A percentile compares a stretch with the other conserved stretches of the same genome.
These are phyloP conservation scores for Malurus elegans DNA, from an alignment of 2,113 vertebrate genomes.

Conservation along the genomic window DNA sequence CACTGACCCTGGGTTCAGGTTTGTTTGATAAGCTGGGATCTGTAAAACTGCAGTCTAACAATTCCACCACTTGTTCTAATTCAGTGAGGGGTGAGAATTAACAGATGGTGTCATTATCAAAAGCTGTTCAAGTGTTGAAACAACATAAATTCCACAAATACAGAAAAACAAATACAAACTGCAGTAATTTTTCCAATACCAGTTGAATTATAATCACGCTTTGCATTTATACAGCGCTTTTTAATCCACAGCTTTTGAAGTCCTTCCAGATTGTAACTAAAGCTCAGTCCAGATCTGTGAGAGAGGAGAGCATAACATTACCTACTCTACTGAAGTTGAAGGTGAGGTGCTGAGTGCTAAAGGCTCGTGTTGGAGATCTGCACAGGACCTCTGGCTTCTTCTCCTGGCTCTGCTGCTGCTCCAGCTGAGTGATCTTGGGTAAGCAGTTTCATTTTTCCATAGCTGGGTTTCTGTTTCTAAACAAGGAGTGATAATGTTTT, in stretches of 20 bases:
- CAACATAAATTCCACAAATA: slow-evolving; percentile 51
- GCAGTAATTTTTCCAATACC: slow-evolving; percentile 45
- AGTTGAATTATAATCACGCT: slow-evolving; percentile 23
- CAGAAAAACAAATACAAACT: slow-evolving; percentile 51
- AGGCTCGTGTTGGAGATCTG: not conserved
- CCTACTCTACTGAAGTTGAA: not conserved
- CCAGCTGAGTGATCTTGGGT: not conserved
- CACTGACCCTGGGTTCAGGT: not conserved
- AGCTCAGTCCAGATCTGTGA: not conserved
- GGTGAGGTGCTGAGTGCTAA: rapidly evolving
- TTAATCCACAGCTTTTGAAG: slow-evolving; percentile 35
- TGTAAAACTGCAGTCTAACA: slow-evolving; percentile 16
- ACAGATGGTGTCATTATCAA: slow-evolving; percentile 69
- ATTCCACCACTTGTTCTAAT: slow-evolving; percentile 22
- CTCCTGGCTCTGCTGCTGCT: not conserved
- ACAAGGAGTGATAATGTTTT: not conserved
- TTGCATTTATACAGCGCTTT: not conserved
- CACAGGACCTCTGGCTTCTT: not conserved
- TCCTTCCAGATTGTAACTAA: not conserved
- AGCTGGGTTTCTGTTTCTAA: not conserved
- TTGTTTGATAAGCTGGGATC: slow-evolving; percentile 33
- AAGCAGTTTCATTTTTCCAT: not conserved
- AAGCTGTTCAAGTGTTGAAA: slow-evolving; percentile 60
- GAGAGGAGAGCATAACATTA: not conserved
- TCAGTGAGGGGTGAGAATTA: slow-evolving; percentile 51